Evolutionary conservation across 2,888 invertebrate species (phyloP).

Genomic region (Koerneria pararmatus): DNA sequence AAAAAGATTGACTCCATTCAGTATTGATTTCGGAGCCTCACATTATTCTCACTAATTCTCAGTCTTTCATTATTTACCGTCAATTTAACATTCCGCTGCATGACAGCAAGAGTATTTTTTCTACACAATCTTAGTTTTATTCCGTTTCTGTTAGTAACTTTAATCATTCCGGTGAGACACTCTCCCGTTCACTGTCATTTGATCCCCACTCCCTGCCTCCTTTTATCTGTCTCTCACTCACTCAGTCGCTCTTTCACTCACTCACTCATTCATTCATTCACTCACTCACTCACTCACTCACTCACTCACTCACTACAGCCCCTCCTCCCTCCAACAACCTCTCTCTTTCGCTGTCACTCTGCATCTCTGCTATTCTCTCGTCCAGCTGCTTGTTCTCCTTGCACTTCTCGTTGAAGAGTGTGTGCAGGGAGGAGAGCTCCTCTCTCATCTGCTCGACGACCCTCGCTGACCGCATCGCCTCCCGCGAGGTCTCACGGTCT

Average conservation of each 20-base stretch:
- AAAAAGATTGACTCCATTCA: not conserved
- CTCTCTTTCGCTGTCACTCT: slow-evolving; percentile 27
- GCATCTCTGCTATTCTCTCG: slow-evolving; percentile 38
- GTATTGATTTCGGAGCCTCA: no score
- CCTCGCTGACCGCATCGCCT: not conserved
- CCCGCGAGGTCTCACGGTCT: not conserved
- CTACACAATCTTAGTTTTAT: no score
- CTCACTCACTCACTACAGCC: no score
- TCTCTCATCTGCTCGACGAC: slow-evolving; percentile 47
- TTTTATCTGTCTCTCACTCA: slow-evolving; percentile 26
- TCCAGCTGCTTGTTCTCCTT: slow-evolving; percentile 57
- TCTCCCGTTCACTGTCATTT: not conserved
- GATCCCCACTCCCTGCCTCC: not conserved
- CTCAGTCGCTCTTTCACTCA: slow-evolving; percentile 25
- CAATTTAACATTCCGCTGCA: no score
- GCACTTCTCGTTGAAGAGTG: slow-evolving; percentile 57
- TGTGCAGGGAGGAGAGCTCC: slow-evolving; percentile 49
- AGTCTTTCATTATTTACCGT: no score
- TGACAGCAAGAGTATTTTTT: no score
- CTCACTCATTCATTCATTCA: no score
- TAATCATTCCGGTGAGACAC: no score
- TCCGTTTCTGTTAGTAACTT: no score
- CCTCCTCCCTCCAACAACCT: slow-evolving; percentile 1
- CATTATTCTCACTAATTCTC: no score
- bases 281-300: no score